Percentiles rank a stretch among this genome's conserved stretches.
Evolutionary conservation across 2,113 vertebrate species (phyloP).

Genomic region (Oncorhynchus keta): DNA sequence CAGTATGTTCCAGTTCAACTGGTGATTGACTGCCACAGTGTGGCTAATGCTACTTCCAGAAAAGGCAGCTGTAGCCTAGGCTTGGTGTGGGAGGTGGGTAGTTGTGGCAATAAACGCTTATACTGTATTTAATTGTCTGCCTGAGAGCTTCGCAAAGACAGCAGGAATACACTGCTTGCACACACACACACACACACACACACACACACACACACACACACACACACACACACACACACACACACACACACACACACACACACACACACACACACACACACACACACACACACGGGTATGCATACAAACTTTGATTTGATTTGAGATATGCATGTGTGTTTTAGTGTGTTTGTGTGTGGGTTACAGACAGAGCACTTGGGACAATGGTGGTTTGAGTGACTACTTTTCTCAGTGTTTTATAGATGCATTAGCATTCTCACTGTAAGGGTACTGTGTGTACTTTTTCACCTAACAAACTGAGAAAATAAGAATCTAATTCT

Average conservation of each 20-base stretch:
- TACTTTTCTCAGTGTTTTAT: slow-evolving; percentile 27
- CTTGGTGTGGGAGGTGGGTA: not conserved
- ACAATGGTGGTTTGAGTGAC: not conserved
- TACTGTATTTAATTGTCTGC: slow-evolving; percentile 21
- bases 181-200: not conserved
- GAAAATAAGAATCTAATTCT: slow-evolving; percentile 34
- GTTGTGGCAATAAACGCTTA: not conserved
- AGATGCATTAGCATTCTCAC: slow-evolving; percentile 15
- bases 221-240: not conserved
- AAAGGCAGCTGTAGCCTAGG: no score
- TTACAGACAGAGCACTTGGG: not conserved
- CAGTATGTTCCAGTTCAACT: no score
- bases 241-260: not conserved
- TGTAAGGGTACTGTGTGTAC: slow-evolving; percentile 1
- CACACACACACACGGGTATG: not conserved
- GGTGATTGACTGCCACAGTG: no score
- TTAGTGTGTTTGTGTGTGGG: slow-evolving; percentile 2
- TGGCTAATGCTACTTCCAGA: no score
- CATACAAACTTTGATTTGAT: not conserved
- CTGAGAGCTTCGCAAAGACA: slow-evolving; percentile 7
- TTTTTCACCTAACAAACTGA: slow-evolving; percentile 7
- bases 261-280: not conserved
- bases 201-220: no score
- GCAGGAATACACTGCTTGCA: not conserved
- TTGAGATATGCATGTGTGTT: not conserved